Evolutionary conservation across 1,140 invertebrate species (phyloP), one percentile per base, ranked within the genome.

Genomic region (Microplitis demolitor): DNA sequence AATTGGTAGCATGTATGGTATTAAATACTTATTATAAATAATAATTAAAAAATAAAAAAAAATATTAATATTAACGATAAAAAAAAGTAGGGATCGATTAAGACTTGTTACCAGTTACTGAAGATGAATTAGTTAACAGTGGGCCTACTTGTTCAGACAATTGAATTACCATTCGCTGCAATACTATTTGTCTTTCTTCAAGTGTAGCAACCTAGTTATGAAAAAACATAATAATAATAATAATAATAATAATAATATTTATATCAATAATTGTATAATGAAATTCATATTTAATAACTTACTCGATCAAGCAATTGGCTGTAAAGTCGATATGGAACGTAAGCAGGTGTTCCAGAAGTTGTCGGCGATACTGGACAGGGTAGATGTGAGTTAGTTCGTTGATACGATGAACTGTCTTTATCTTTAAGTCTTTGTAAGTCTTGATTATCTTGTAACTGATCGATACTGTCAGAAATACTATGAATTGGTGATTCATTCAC

Each of bases 221-320:
- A 61, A 71, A 64, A 14, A 54, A 35, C n/a, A n/a, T n/a, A n/a
- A n/a, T n/a, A n/a, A 50, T 31, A 3, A 68, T 61, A 53, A 13
- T 13, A 11, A 9, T 37, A 73, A 73, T 54, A 64, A 60, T 63
- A 51, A 39, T 51, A 13, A 63, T 34, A 62, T 13, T 66, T 34
- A 33, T 58, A 60, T n/a, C 24, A 63, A 70, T 58, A 58, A 66
- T 56, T 35, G 72, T 72, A 76, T 24, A 24, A 24, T 24, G 24
- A 24, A 24, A 24, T 24, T 24, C 24, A 24, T 24, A 24, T 24
- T 24, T 24, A 24, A 24, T 24, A 24, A 24, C 63, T 81, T 78
- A 87, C 86, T 79, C 82, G 84, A 73, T 87, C 83, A 68, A 86
- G 72, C 50, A 87, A 75, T 78, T 87, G 82, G 77, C 74, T 83